phyloP scores from a whole-genome alignment of 2,113 vertebrate genomes.

The Nothoprocta pentlandii region DNA sequence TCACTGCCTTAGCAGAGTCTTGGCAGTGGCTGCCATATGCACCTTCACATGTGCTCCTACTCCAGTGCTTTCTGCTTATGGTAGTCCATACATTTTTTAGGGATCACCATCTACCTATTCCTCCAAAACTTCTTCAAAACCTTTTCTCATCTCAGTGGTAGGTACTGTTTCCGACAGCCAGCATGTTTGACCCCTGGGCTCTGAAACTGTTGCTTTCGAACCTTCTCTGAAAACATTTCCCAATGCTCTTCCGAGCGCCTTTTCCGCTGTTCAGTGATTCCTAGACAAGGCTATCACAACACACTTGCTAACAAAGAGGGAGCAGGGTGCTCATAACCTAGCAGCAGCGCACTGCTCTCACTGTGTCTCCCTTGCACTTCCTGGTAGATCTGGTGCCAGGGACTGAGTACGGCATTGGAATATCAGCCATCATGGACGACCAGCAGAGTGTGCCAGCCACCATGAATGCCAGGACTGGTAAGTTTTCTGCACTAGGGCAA shows the following conservation, averaged over 20 bases:
- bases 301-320: not conserved
- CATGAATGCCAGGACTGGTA: constrained; percentile 96
- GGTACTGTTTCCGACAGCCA: not conserved
- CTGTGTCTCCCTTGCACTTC: not conserved
- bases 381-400: constrained; percentile 90
- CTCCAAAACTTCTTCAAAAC: not conserved
- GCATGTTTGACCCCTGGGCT: too few relatives aligned
- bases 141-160: not conserved
- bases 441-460: constrained; percentile 95
- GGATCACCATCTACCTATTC: not conserved
- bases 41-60: not conserved
- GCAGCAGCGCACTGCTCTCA: not conserved
- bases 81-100: too few relatives aligned
- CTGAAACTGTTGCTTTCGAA: not conserved
- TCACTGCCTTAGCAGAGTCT: not conserved
- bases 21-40: not conserved
- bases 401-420: constrained; percentile 96
- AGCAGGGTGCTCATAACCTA: not conserved
- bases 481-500: constrained; percentile 49
- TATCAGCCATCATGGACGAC: constrained; percentile 88
- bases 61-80: too few relatives aligned
- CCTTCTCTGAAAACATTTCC: not conserved
- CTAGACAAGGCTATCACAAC: not conserved
- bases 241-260: not conserved
- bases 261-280: not conserved